Evolutionary conservation across 2,797 vertebrate species (phyloP).

Genomic region (Anas flavirostris): DNA sequence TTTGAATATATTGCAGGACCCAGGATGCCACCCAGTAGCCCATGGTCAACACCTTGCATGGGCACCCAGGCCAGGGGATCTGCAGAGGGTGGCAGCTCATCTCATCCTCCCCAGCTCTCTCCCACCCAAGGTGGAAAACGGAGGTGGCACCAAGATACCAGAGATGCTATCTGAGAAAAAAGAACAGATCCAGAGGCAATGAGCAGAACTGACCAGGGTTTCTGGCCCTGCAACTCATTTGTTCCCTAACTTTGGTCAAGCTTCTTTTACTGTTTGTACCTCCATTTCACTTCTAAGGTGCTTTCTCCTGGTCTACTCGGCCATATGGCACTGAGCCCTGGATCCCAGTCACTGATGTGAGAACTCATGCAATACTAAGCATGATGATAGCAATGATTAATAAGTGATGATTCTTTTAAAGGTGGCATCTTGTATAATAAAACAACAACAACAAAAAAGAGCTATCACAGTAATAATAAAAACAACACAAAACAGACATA

Average conservation of each 20-base stretch:
- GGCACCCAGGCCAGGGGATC: rapidly evolving
- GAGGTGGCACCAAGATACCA: rapidly evolving
- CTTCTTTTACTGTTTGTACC: background rate
- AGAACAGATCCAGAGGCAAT: background rate
- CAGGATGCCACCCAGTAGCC: rapidly evolving
- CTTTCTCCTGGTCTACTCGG: background rate
- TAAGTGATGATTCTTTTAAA: background rate
- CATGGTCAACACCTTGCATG: rapidly evolving
- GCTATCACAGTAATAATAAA: background rate
- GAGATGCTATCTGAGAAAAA: background rate
- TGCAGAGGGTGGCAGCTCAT: background rate
- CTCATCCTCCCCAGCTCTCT: background rate
- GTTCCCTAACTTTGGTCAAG: background rate
- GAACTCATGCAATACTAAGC: background rate
- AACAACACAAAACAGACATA: background rate
- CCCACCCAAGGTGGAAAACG: background rate
- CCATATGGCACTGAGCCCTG: background rate
- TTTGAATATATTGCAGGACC: background rate
- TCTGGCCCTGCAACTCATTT: background rate
- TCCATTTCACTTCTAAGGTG: background rate
- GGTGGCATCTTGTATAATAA: background rate
- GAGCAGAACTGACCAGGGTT: rapidly evolving
- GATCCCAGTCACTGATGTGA: background rate
- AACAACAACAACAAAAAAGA: background rate
- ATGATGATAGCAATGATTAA: background rate